A percentile compares a stretch with the other conserved stretches of the same genome.
Evolutionary conservation across 2,888 invertebrate species (phyloP).

Genomic region (Orthosia incerta): DNA sequence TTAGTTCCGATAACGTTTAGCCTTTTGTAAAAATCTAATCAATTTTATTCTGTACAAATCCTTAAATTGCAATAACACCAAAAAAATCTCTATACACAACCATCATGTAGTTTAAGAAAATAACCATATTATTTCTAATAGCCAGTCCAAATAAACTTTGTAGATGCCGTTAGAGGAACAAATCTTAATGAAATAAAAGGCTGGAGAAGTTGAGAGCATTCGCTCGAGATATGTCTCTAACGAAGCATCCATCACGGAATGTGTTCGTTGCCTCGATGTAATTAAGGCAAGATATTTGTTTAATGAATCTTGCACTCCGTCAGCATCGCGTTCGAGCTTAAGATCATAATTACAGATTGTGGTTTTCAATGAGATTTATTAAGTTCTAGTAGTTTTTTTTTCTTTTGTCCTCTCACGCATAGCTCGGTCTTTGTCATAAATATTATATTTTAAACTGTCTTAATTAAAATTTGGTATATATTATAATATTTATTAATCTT

Average conservation of each 20-base stretch:
- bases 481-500: too few species aligned
- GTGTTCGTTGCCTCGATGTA: slow-evolving; percentile 33
- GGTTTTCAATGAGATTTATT: slow-evolving; percentile 9
- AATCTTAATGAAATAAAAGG: slow-evolving; percentile 42
- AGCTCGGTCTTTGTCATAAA: too few species aligned
- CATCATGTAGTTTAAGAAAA: slow-evolving; percentile 16
- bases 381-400: slow-evolving; percentile 2
- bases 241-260: slow-evolving; percentile 54
- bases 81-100: background rate
- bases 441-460: too few species aligned
- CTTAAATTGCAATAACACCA: background rate
- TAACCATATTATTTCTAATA: slow-evolving; percentile 29
- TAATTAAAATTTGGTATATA: too few species aligned
- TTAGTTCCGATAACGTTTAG: background rate
- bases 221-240: slow-evolving; percentile 53
- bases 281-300: slow-evolving; percentile 45
- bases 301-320: slow-evolving; percentile 51
- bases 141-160: slow-evolving; percentile 23
- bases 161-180: slow-evolving; percentile 17
- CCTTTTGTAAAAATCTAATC: background rate
- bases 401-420: too few species aligned
- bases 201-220: slow-evolving; percentile 21
- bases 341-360: slow-evolving; percentile 38
- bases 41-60: background rate
- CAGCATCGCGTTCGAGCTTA: slow-evolving; percentile 28